phyloP scores from a whole-genome alignment of 1,140 invertebrate species.

The Dermatophagoides farinae region DNA sequence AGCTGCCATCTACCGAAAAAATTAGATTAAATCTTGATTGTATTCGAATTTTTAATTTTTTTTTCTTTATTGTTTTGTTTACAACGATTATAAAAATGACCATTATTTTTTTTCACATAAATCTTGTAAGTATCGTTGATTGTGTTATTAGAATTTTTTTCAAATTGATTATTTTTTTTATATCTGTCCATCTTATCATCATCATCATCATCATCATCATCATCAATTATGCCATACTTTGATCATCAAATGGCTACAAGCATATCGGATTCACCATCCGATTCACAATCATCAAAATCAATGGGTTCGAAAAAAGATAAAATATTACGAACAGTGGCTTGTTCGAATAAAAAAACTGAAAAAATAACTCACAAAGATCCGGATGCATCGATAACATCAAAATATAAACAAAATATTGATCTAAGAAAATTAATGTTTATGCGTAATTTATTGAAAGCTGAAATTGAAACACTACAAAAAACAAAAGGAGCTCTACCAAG shows the following conservation, averaged over 20 bases:
- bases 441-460: not conserved
- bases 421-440: not conserved
- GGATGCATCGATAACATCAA: not conserved
- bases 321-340: not conserved
- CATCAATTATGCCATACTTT: not conserved
- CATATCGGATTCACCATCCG: not conserved
- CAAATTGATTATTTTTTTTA: too few species aligned
- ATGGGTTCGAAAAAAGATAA: not conserved
- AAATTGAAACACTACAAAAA: not conserved
- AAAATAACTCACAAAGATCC: not conserved
- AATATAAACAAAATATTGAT: not conserved
- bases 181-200: too few species aligned
- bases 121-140: too few species aligned
- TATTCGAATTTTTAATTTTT: too few species aligned
- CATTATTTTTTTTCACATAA: too few species aligned
- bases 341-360: not conserved
- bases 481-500: not conserved
- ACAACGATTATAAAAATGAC: too few species aligned
- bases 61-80: too few species aligned
- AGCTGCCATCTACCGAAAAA: too few species aligned
- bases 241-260: not conserved
- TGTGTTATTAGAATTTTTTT: too few species aligned
- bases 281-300: not conserved
- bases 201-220: too few species aligned
- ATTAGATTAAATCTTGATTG: too few species aligned